Evolutionary conservation across 1,140 invertebrate genomes (phyloP), one percentile per base, ranked within the genome.

Genomic region (Caerostris darwini): DNA sequence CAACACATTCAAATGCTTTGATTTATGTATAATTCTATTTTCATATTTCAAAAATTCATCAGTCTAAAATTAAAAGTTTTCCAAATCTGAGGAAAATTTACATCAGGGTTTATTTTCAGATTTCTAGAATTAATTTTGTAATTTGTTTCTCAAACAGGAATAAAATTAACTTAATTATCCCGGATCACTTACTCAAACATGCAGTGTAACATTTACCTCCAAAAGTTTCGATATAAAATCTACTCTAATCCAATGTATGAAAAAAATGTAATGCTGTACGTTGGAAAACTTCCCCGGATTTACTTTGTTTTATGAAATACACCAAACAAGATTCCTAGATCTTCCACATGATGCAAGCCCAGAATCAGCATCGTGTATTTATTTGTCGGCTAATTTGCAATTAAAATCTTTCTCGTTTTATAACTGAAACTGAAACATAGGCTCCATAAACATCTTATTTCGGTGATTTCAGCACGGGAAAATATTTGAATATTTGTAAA

Each of bases 401-500:
- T 85, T 85, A 85, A 85, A 85, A 85, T 85, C 56, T 19, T 57
- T 7, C 83, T 58, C 50, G 19, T 85, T 59, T 85, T 59, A 56
- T 85, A 57, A 59, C 14, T 56, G 54, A 58, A 85, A 58, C 56
- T 58, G 83, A 85, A 85, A 85, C 83, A 85, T 19, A 59, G 34
- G 82, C 57, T 85, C 56, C 54, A 56, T 58, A 19, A 57, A 34
- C 56, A 58, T 19, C 56, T 58, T 85, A 57, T 57, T 59, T 58
- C 12, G 54, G 57, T 12, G 56, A 59, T 10, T 85, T n/a, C 17
- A 10, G 57, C n/a, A 34, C 7, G 17, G 54, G n/a, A 8, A 85
- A 85, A 85, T 85, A 85, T 85, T 85, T 85, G 83, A 85, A 85
- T 85, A 85, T 85, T 85, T 85, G 56, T 57, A 85, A 4, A 85